Conservation (phyloP, 2,797 vertebrate species). For the Pipistrellus pygmaeus region DNA sequence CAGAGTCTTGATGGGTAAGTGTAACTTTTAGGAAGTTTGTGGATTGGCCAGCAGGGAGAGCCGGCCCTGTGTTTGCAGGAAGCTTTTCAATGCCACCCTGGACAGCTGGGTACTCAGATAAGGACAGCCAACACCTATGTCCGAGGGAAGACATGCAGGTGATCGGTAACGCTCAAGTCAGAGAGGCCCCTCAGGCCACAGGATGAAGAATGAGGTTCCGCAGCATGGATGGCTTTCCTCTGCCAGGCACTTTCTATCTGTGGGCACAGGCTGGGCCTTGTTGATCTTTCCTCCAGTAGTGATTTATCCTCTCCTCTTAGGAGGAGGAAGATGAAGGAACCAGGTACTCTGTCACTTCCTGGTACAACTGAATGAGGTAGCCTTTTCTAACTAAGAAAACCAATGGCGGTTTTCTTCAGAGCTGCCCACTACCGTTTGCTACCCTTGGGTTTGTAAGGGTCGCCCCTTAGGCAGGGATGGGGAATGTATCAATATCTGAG, state of each 20-base stretch:
- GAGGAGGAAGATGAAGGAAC: constrained; percentile 72
- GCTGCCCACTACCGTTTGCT: neutral
- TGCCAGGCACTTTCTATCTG: constrained; percentile 69
- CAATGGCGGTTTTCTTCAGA: constrained; percentile 33
- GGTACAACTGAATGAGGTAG: neutral
- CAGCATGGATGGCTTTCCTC: constrained; percentile 68
- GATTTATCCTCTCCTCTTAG: constrained; percentile 77
- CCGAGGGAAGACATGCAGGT: constrained; percentile 48
- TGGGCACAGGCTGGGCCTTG: constrained; percentile 72
- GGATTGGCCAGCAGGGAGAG: constrained; percentile 68
- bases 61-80: constrained; percentile 3
- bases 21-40: constrained; percentile 74
- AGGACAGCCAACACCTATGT: constrained; percentile 61
- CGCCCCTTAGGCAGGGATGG: neutral
- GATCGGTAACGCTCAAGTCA: constrained; percentile 63
- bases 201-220: constrained; percentile 72
- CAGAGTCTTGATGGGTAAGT: constrained; percentile 70
- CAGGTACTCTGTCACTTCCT: constrained; percentile 73
- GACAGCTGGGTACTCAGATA: constrained; percentile 48
- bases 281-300: constrained; percentile 74
- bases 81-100: constrained; percentile 39
- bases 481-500: too few relatives aligned
- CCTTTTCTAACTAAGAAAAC: constrained; percentile 66
- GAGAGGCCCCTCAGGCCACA: constrained; percentile 70
- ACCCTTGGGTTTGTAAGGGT: neutral